These are phyloP conservation scores for Tinea pellionella DNA, from an alignment of 2,888 invertebrate species.

Conservation along the genomic window DNA sequence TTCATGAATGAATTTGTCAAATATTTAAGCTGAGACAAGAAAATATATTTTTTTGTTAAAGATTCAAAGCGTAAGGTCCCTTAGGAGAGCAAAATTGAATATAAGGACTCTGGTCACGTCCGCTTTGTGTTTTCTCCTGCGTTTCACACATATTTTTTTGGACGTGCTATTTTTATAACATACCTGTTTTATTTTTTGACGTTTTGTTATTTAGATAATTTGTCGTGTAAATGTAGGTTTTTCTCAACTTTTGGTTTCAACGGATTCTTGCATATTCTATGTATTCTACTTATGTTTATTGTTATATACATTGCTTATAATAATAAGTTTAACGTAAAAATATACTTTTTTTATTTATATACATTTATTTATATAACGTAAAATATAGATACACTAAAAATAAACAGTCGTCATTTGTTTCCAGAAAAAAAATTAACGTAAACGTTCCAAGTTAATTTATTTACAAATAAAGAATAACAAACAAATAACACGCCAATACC, in stretches of 20 bases:
- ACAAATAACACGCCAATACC: neutral
- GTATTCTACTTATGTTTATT: no score
- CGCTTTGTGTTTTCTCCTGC: neutral
- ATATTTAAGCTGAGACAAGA: neutral
- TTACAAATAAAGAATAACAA: neutral
- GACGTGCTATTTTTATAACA: neutral
- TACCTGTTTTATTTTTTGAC: neutral
- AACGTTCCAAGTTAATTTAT: neutral
- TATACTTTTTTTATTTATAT: no score
- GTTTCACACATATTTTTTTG: slow-evolving; percentile 1
- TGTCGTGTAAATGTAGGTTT: no score
- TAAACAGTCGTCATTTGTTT: no score
- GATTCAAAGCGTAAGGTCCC: slow-evolving; percentile 26
- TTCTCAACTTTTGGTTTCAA: no score
- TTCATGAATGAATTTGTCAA: no score
- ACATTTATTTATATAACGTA: no score
- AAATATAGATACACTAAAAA: no score
- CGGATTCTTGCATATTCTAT: no score
- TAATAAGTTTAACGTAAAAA: no score
- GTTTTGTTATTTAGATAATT: no score
- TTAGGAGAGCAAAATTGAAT: slow-evolving; percentile 36
- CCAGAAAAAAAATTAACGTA: neutral
- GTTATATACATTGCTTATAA: no score
- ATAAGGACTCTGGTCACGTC: slow-evolving; percentile 40
- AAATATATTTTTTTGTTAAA: slow-evolving; percentile 11